Conservation (phyloP, 2,888 invertebrate species). For the Mythimna vitellina region DNA sequence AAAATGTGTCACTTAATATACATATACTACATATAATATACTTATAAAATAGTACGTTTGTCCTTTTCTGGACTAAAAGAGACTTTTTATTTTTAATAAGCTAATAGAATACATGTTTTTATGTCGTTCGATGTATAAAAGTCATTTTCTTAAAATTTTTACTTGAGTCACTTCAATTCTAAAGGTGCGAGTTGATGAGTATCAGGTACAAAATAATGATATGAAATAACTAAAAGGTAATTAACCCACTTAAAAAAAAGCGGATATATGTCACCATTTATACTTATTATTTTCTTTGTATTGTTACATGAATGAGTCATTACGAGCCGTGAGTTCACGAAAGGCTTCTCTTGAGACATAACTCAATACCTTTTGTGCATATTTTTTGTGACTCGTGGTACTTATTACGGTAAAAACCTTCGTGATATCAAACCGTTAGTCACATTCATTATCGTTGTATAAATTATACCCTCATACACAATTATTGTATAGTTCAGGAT, state of each 20-base stretch:
- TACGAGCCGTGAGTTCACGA: slow-evolving; percentile 65
- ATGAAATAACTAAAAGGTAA: slow-evolving; percentile 3
- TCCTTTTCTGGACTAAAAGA: no score
- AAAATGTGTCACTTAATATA: no score
- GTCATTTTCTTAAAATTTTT: no score
- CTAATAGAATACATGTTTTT: no score
- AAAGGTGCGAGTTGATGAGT: no score
- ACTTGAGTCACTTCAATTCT: no score
- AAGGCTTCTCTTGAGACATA: slow-evolving; percentile 75
- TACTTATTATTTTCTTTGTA: slow-evolving; percentile 53
- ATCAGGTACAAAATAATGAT: background rate
- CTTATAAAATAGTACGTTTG: no score
- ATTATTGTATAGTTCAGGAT: slow-evolving; percentile 80
- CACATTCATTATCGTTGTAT: slow-evolving; percentile 87
- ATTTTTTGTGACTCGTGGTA: slow-evolving; percentile 76
- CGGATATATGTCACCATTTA: slow-evolving; percentile 30
- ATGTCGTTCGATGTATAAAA: no score
- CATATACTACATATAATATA: no score
- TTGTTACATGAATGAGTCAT: slow-evolving; percentile 66
- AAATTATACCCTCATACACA: slow-evolving; percentile 86
- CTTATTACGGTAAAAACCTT: slow-evolving; percentile 85
- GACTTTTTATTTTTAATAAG: no score
- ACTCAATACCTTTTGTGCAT: slow-evolving; percentile 80
- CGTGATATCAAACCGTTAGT: slow-evolving; percentile 85
- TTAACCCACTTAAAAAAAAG: slow-evolving; percentile 9